Conservation (phyloP, 2,113 vertebrate genomes). For the Nerophis lumbriciformis region DNA sequence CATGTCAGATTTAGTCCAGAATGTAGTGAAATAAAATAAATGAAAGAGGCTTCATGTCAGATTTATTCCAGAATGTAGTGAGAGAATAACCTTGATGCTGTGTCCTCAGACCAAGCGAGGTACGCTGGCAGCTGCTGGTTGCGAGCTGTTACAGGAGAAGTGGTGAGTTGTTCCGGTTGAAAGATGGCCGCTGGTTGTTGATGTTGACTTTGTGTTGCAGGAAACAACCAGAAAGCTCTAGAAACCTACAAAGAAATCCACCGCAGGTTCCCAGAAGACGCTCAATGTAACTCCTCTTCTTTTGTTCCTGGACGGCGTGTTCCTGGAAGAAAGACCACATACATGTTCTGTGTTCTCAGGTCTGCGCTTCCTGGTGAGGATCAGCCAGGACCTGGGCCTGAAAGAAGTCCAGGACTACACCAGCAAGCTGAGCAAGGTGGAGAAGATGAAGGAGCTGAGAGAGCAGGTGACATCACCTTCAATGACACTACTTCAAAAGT, state of each 20-base stretch:
- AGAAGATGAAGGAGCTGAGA: slow-evolving; percentile 91
- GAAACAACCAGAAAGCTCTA: slow-evolving; percentile 93
- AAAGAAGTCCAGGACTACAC: slow-evolving; percentile 92
- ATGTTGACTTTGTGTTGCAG: slow-evolving; percentile 57
- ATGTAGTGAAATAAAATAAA: no score
- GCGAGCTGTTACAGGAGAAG: slow-evolving; percentile 93
- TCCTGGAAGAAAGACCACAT: neutral
- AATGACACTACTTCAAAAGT: neutral
- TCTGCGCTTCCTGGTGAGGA: slow-evolving; percentile 87
- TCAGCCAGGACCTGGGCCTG: slow-evolving; percentile 90
- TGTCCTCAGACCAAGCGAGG: slow-evolving; percentile 79
- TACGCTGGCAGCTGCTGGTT: slow-evolving; percentile 93
- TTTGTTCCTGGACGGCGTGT: neutral
- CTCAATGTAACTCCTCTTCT: slow-evolving; percentile 80
- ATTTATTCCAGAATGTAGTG: no score
- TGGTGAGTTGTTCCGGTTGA: slow-evolving; percentile 60
- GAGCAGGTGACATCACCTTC: slow-evolving; percentile 78
- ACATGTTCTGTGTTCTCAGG: slow-evolving; percentile 53
- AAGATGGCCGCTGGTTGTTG: neutral
- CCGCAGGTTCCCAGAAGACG: slow-evolving; percentile 89
- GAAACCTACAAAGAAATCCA: slow-evolving; percentile 93
- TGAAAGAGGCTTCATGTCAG: no score
- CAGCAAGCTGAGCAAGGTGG: slow-evolving; percentile 88
- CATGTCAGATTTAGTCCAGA: no score
- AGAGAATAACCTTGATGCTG: slow-evolving; percentile 4